Percentiles rank a stretch among this genome's conserved stretches.
Conservation (phyloP, 1,140 invertebrate species). For the Daktulosphaira vitifoliae region DNA sequence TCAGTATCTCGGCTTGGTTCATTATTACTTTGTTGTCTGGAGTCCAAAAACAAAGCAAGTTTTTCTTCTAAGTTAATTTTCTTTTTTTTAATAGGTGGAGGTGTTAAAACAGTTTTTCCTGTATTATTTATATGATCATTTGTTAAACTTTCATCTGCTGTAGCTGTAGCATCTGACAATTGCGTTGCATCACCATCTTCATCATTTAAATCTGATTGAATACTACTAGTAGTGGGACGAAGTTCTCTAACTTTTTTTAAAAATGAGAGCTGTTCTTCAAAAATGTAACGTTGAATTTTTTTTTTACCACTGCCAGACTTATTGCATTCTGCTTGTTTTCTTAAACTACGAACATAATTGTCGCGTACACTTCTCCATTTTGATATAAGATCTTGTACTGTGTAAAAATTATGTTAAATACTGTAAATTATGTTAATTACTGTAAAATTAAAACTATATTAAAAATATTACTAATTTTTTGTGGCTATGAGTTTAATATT, state of each 20-base stretch:
- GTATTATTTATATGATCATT: constrained; percentile 1
- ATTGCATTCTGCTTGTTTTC: constrained; percentile 3
- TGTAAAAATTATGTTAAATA: constrained; percentile 6
- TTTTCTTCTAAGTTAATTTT: constrained; percentile 11
- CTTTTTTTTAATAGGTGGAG: background rate
- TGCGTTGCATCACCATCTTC: constrained; percentile 10
- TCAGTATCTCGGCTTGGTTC: constrained; percentile 13
- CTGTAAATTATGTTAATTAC: too few relatives aligned
- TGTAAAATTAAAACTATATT: too few relatives aligned
- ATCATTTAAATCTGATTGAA: constrained; percentile 8
- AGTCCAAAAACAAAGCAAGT: constrained; percentile 18
- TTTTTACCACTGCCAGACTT: constrained; percentile 2
- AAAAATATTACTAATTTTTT: too few relatives aligned
- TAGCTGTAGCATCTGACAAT: constrained; percentile 1
- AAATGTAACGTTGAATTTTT: constrained; percentile 11
- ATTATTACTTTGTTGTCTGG: constrained; percentile 14
- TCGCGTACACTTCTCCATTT: constrained; percentile 16
- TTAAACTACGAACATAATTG: constrained; percentile 11
- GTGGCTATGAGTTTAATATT: too few relatives aligned
- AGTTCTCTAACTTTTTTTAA: constrained; percentile 3
- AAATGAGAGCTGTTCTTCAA: constrained; percentile 11
- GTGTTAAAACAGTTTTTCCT: constrained; percentile 5
- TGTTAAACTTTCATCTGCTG: constrained; percentile 5
- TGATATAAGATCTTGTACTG: constrained; percentile 10
- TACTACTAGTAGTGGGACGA: constrained; percentile 5